Conservation (phyloP, 2,888 invertebrate genomes). For the Strigamia transsilvanica region DNA sequence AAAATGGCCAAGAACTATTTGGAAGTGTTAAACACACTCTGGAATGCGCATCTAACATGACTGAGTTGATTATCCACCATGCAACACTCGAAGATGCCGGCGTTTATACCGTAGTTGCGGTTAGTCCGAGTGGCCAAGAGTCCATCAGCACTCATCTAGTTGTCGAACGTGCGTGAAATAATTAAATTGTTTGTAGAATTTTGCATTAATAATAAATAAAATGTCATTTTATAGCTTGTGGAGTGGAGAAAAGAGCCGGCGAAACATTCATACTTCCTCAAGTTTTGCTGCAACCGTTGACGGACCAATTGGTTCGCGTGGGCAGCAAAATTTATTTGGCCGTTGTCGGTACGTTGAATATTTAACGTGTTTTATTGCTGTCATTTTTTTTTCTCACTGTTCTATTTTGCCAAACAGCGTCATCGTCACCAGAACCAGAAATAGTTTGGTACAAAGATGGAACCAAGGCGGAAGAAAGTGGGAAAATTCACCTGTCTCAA, state of each 20-base stretch:
- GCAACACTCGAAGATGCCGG: slow-evolving; percentile 58
- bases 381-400: slow-evolving; percentile 39
- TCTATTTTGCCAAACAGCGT: slow-evolving; percentile 12
- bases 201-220: not conserved
- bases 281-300: slow-evolving; percentile 55
- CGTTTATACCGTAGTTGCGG: slow-evolving; percentile 59
- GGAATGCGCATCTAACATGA: slow-evolving; percentile 58
- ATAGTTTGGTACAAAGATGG: slow-evolving; percentile 91
- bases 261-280: slow-evolving; percentile 55
- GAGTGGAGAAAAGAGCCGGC: slow-evolving; percentile 50
- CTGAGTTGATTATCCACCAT: slow-evolving; percentile 60
- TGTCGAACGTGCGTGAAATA: slow-evolving; percentile 53
- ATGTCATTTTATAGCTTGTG: not conserved
- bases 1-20: slow-evolving; percentile 61
- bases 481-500: slow-evolving; percentile 70
- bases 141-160: slow-evolving; percentile 50
- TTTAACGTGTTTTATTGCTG: not conserved
- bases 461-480: slow-evolving; percentile 73
- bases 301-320: slow-evolving; percentile 55
- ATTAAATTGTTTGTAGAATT: not conserved
- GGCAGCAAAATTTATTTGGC: slow-evolving; percentile 55
- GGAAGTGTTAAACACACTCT: slow-evolving; percentile 60
- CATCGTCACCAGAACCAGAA: slow-evolving; percentile 71
- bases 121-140: slow-evolving; percentile 59
- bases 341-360: slow-evolving; percentile 53